Evolutionary conservation across 2,888 invertebrate genomes (phyloP).

Genomic region (Lacanobia oleracea): DNA sequence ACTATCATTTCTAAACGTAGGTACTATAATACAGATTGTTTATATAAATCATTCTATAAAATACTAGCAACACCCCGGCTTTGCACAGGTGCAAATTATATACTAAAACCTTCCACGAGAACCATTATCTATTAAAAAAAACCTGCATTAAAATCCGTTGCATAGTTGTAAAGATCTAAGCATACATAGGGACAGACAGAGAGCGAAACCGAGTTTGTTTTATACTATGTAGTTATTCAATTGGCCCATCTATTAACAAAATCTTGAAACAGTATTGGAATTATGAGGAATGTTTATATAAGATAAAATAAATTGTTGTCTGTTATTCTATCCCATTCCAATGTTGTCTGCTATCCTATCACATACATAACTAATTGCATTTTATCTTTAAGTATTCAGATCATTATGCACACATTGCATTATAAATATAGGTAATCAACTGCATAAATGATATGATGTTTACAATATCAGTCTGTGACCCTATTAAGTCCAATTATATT

Average conservation of each 20-base stretch:
- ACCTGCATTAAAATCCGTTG: too few species aligned
- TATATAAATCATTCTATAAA: too few species aligned
- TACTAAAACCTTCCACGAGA: too few species aligned
- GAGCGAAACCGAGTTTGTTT: too few species aligned
- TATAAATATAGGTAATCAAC: constrained; percentile 37
- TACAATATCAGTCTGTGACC: constrained; percentile 64
- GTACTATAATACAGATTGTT: too few species aligned
- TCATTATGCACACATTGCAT: constrained; percentile 40
- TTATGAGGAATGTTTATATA: neutral
- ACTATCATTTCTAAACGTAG: neutral
- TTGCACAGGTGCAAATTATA: too few species aligned
- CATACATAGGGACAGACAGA: too few species aligned
- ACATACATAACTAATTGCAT: constrained; percentile 33
- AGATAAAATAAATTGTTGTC: neutral
- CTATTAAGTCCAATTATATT: constrained; percentile 49
- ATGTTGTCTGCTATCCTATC: constrained; percentile 4
- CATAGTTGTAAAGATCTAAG: too few species aligned
- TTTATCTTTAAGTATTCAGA: constrained; percentile 49
- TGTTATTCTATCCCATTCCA: constrained; percentile 12
- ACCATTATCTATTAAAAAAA: too few species aligned
- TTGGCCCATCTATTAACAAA: neutral
- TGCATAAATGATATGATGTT: constrained; percentile 62
- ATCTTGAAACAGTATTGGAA: neutral
- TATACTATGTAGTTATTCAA: too few species aligned
- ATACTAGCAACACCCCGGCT: too few species aligned